Conservation (phyloP, 2,888 invertebrate species). For the Crepidodera aurea region DNA sequence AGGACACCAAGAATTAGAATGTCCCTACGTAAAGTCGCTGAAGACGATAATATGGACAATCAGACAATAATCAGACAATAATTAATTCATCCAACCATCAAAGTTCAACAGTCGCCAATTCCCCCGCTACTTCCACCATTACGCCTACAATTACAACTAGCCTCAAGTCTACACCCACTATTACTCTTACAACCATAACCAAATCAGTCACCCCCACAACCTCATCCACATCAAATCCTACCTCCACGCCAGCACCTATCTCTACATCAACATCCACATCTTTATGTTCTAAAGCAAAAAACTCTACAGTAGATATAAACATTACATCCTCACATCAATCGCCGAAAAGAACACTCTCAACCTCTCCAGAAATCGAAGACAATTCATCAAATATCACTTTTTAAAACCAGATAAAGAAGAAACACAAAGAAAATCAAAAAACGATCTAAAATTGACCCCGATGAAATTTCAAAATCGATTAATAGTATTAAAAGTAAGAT, state of each 20-base stretch:
- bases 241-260: background rate
- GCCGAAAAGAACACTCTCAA: background rate
- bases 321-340: background rate
- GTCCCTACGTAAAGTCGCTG: too few species aligned
- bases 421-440: too few species aligned
- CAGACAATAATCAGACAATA: background rate
- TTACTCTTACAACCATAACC: background rate
- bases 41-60: too few species aligned
- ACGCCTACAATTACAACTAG: background rate
- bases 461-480: too few species aligned
- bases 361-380: background rate
- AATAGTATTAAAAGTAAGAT: too few species aligned
- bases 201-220: too few species aligned
- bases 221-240: background rate
- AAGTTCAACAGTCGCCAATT: background rate
- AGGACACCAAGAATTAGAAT: too few species aligned
- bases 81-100: background rate
- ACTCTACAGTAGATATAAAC: background rate
- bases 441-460: too few species aligned
- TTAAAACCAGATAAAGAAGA: too few species aligned
- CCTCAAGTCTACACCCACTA: background rate
- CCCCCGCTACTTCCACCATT: background rate
- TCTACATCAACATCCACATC: background rate
- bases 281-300: background rate
- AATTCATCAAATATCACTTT: too few species aligned